A percentile compares a stretch with the other conserved stretches of the same genome.
phyloP scores from a whole-genome alignment of 2,888 invertebrate genomes.

The Belgica antarctica region DNA sequence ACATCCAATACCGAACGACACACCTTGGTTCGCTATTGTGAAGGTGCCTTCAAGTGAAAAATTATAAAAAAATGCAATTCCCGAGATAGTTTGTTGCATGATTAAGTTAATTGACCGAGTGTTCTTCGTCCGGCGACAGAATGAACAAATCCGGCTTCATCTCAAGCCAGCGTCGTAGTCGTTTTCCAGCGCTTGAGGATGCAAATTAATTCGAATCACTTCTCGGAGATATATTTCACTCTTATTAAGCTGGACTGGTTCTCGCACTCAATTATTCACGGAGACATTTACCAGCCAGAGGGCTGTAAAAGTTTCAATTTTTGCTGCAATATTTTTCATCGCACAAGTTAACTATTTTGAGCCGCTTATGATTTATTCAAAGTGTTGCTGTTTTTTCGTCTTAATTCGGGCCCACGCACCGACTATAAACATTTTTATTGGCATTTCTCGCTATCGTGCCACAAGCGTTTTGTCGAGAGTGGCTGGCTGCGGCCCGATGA shows the following conservation, averaged over 20 bases:
- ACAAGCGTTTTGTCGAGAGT: background rate
- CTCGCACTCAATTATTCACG: constrained; percentile 13
- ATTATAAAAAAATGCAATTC: constrained; percentile 11
- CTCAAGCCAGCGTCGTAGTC: background rate
- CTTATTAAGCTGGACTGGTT: background rate
- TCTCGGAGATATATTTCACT: background rate
- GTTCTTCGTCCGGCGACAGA: background rate
- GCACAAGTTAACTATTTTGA: background rate
- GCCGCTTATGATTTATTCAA: constrained; percentile 8
- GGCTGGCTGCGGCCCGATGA: background rate
- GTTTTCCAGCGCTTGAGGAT: background rate
- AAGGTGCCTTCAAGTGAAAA: constrained; percentile 22
- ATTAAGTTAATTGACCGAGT: constrained; percentile 23
- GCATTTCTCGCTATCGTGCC: constrained; percentile 9
- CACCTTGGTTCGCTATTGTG: background rate
- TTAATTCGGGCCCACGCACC: background rate
- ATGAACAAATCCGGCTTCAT: background rate
- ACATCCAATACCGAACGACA: constrained; percentile 2
- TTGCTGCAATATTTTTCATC: constrained; percentile 14
- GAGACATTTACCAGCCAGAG: background rate
- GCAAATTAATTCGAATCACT: background rate
- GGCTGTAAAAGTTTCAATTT: background rate
- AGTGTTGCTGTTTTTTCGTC: no score
- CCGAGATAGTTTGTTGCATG: background rate
- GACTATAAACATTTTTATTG: background rate